Evolutionary conservation across 2,113 vertebrate species (phyloP).

Genomic region (Percina caprodes): DNA sequence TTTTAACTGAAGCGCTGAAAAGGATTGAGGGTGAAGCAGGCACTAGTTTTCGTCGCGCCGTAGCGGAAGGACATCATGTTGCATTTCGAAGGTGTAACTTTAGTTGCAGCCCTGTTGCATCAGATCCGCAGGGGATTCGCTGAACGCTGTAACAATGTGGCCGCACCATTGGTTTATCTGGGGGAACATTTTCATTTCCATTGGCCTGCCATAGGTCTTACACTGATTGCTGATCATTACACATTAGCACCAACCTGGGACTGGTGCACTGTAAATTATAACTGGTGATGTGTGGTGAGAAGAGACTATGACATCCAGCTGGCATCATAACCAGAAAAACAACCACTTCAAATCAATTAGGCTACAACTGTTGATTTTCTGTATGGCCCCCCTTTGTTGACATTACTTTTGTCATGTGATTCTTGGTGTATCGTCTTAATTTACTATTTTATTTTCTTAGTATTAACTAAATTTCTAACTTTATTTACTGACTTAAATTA

Average conservation of each 20-base stretch:
- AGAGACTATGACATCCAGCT: neutral
- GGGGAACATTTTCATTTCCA: slow-evolving; percentile 65
- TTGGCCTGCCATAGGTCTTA: slow-evolving; percentile 63
- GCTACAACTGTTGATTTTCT: neutral
- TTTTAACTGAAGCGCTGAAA: neutral
- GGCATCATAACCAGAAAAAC: neutral
- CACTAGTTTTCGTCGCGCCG: slow-evolving; percentile 76
- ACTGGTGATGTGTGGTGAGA: neutral
- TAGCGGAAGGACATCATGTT: slow-evolving; percentile 83
- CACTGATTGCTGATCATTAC: slow-evolving; percentile 70
- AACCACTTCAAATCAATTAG: slow-evolving; percentile 1
- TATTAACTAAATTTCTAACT: neutral
- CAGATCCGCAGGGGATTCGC: slow-evolving; percentile 85
- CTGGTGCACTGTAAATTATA: neutral
- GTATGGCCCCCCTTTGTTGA: neutral
- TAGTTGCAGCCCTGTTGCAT: slow-evolving; percentile 88
- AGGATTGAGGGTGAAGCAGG: slow-evolving; percentile 19
- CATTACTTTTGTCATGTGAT: neutral
- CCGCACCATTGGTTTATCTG: slow-evolving; percentile 71
- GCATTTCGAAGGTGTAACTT: slow-evolving; percentile 81
- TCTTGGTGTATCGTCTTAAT: neutral
- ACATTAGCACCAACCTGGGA: slow-evolving; percentile 48
- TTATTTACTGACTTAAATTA: neutral
- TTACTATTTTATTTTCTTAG: neutral
- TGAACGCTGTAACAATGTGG: slow-evolving; percentile 77